phyloP scores from a whole-genome alignment of 2,888 invertebrate genomes.

The Tineola bisselliella region DNA sequence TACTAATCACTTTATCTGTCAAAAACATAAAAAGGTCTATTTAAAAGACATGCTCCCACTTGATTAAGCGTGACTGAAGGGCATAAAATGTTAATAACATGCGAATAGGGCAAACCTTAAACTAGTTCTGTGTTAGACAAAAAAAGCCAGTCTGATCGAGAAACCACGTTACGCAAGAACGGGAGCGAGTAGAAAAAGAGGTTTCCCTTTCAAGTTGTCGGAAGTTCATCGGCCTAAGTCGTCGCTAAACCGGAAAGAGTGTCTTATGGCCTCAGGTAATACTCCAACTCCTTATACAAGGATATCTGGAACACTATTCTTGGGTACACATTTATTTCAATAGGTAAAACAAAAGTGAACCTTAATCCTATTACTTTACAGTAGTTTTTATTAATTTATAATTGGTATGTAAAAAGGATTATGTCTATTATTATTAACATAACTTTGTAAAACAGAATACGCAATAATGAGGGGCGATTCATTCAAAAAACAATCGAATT shows the following conservation, averaged over 20 bases:
- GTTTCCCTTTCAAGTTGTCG: conserved; percentile 53
- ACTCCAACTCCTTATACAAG: not conserved
- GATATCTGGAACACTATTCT: not conserved
- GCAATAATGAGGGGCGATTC: too few species aligned
- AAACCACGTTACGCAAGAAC: conserved; percentile 50
- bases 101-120: conserved; percentile 2
- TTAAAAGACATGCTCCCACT: not conserved
- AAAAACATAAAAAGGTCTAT: not conserved
- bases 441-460: too few species aligned
- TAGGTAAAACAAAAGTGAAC: not conserved
- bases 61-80: conserved; percentile 12
- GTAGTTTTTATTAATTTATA: too few species aligned
- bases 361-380: not conserved
- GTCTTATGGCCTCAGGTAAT: conserved; percentile 8
- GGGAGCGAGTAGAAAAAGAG: conserved; percentile 41
- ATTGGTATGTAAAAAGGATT: too few species aligned
- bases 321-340: not conserved
- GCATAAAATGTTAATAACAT: conserved; percentile 15
- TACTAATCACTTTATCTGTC: not conserved
- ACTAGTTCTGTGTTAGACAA: conserved; percentile 5
- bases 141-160: not conserved
- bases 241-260: conserved; percentile 33
- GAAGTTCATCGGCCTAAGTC: conserved; percentile 46
- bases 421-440: too few species aligned
- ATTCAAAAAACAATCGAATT: too few species aligned